Evolutionary conservation across 2,113 vertebrate species (phyloP), one percentile per base, ranked within the genome.

Genomic region (Tretioscincus oriximinensis): DNA sequence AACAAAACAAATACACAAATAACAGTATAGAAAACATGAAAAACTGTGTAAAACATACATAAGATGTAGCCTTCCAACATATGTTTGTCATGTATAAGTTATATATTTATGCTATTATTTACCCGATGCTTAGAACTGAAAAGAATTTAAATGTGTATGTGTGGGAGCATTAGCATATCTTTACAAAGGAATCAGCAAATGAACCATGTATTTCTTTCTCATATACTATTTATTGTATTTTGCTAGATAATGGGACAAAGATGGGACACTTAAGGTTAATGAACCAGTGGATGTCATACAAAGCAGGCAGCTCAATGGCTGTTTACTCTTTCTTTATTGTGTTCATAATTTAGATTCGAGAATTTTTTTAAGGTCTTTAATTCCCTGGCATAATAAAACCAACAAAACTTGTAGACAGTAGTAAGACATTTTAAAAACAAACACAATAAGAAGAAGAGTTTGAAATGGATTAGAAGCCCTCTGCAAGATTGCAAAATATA

Each of bases 201-300:
- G 58, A 81, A 58, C 7, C 21, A 81, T 81, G 54, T 63, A 78
- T 76, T 85, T 64, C 61, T 76, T 31, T 78, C 11, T 81, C n/a
- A 78, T 73, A 76, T 78, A 78, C 9, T 77, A 20, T 76, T 86
- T 84, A 28, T 84, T 85, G 80, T 76, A n/a, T 60, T 73, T 75
- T 77, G n/a, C 14, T 76, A 21, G 35, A 45, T 87, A 86, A 90
- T 86, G 70, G 86, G 91, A 86, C 90, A 85, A 90, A 86, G 87
- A 85, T 85, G 22, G 87, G 71, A 54, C 88, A 9, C 75, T 89
- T 89, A 80, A 35, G 83, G 80, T 87, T 94, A 92, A 92, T 86
- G 82, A 95, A 49, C 63, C 89, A 89, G 73, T 84, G 90, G 88
- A 72, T 85, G 82, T 81, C 91, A 76, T 85, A 85, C 80, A 80